These are phyloP conservation scores for Vidua chalybeata DNA, from an alignment of 2,113 vertebrate genomes.

Conservation along the genomic window DNA sequence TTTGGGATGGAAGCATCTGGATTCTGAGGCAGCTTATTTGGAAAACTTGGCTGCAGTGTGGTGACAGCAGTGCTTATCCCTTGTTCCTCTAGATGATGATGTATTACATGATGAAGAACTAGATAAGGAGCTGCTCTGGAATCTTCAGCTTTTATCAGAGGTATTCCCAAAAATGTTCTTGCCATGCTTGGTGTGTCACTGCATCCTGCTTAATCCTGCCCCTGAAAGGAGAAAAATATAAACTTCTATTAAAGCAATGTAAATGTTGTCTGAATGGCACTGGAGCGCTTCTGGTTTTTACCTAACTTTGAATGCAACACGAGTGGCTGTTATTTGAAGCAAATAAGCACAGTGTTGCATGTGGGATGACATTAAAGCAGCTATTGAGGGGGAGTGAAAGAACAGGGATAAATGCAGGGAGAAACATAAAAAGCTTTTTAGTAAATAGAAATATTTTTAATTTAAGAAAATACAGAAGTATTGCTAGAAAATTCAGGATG, in stretches of 20 bases:
- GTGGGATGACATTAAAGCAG: not conserved
- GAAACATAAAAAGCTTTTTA: not conserved
- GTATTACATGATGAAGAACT: conserved; percentile 93
- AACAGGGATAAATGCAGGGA: not conserved
- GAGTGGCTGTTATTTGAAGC: not conserved
- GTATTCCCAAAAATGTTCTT: conserved; percentile 66
- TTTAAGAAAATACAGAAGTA: not conserved
- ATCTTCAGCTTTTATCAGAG: conserved; percentile 96
- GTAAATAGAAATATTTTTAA: not conserved
- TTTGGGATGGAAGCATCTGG: not conserved
- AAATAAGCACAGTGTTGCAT: not conserved
- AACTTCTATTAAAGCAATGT: not conserved
- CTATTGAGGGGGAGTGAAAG: not conserved
- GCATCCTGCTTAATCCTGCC: not conserved
- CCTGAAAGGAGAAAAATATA: not conserved
- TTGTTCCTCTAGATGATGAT: conserved; percentile 87
- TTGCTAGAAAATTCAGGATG: not conserved
- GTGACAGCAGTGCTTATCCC: not conserved
- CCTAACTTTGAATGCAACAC: not conserved
- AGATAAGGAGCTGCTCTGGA: conserved; percentile 97
- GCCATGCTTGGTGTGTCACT: not conserved
- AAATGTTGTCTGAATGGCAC: not conserved
- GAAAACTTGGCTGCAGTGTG: not conserved
- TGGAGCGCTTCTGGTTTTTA: not conserved
- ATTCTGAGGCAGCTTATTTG: not conserved